Evolutionary conservation across 2,113 vertebrate species (phyloP), one percentile per base, ranked within the genome.

Genomic region (Penelope pileata): DNA sequence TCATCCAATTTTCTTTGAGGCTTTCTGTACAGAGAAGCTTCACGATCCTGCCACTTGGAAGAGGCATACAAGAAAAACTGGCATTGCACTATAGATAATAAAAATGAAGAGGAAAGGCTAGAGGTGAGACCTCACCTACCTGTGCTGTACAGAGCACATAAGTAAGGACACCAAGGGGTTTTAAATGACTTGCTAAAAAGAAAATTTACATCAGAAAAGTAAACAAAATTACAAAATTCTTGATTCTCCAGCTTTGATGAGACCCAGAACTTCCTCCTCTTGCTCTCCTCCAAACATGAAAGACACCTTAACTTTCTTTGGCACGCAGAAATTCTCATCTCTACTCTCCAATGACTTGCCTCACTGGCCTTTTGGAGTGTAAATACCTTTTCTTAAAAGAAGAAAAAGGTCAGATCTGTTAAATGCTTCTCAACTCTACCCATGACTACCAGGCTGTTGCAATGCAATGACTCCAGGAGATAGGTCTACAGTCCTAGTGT

Each of bases 401-500:
- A 90, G 72, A 51, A 88, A 81, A 93, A 75, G 43, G 83, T 78
- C 85, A 94, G 21, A 56, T 95, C 90, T 8, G 2, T 76, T 86
- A 81, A 86, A 88, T 76, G 22, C 90, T 94, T 92, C 94, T 60
- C 69, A 85, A 19, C n/a, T 75, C 73, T 79, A 45, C 90, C 74
- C 56, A 75, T 86, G 91, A 88, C 88, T 83, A 90, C 86, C 51
- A 86, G 68, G 91, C 78, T 94, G 87, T 82, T 96, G 96, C 90
- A 96, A 86, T 82, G 67, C 40, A 94, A 91, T 94, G 91, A 87
- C 83, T 96, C 91, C 81, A 85, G 94, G 88, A 97, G 95, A 94
- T 75, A 92, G 91, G 90, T 88, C 95, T 92, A 47, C 90, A 97
- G 96, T 89, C 95, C 97, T 97, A 83, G 96, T 97, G 97, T 97